A percentile compares a stretch with the other conserved stretches of the same genome.
Evolutionary conservation across 2,888 invertebrate species (phyloP).

Genomic region (Siphonodentalium dalli): DNA sequence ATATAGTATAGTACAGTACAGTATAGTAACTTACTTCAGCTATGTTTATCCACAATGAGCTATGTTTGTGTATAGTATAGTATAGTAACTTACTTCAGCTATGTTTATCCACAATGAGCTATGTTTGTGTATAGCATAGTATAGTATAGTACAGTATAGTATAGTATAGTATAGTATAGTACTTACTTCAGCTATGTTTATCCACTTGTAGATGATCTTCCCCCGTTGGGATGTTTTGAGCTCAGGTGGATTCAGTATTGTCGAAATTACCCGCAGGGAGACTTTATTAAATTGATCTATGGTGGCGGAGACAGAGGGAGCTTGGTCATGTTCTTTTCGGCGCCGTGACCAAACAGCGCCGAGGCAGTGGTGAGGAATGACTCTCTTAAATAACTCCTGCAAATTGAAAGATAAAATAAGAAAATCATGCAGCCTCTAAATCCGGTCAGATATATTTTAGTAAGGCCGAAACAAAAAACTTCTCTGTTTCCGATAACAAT

Average conservation of each 20-base stretch:
- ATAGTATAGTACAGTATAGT: conserved; percentile 3
- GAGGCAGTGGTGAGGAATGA: conserved; percentile 96
- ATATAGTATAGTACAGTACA: conserved; percentile 2
- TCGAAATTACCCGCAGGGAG: conserved; percentile 91
- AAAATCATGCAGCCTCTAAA: too few species aligned
- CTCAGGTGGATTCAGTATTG: conserved; percentile 76
- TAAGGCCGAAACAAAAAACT: too few species aligned
- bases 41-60: too few species aligned
- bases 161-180: not conserved
- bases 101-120: too few species aligned
- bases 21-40: too few species aligned
- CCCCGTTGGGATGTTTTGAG: conserved; percentile 83
- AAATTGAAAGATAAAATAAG: not conserved
- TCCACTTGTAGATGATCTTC: conserved; percentile 90
- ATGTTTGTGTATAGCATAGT: too few species aligned
- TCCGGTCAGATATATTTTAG: too few species aligned
- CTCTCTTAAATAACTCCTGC: conserved; percentile 88
- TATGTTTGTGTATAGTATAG: too few species aligned
- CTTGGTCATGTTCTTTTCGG: conserved; percentile 73
- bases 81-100: too few species aligned
- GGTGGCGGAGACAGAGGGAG: conserved; percentile 82
- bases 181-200: conserved; percentile 83
- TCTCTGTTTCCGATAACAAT: too few species aligned
- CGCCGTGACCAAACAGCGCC: conserved; percentile 95
- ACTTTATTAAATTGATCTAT: conserved; percentile 98